Evolutionary conservation across 2,888 invertebrate species (phyloP).

Genomic region (Perdita meconis): DNA sequence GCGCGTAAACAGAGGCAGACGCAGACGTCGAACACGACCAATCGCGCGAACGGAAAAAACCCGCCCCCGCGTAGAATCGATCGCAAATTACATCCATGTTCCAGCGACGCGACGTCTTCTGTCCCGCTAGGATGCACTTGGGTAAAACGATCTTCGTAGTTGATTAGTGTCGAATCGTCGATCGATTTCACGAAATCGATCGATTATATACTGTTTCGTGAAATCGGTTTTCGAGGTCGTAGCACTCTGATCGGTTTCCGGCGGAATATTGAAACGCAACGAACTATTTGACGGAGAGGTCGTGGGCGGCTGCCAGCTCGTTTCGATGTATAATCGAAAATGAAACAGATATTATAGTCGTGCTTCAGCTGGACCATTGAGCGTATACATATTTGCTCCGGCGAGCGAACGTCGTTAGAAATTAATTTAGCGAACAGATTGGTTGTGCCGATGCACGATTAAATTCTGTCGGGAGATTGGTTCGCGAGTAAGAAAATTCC

Average conservation of each 20-base stretch:
- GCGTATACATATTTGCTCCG: slow-evolving; percentile 42
- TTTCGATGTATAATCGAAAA: slow-evolving; percentile 56
- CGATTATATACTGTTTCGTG: slow-evolving; percentile 46
- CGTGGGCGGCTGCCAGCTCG: slow-evolving; percentile 9
- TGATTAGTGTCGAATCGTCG: slow-evolving; percentile 13
- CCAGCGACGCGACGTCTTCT: slow-evolving; percentile 10
- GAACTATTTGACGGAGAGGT: slow-evolving; percentile 53
- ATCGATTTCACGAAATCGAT: slow-evolving; percentile 43
- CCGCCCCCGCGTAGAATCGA: no score
- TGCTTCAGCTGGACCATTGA: slow-evolving; percentile 28
- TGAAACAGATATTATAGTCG: slow-evolving; percentile 61
- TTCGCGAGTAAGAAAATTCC: slow-evolving; percentile 38
- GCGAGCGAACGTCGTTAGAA: slow-evolving; percentile 44
- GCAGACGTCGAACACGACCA: no score
- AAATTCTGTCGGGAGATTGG: slow-evolving; percentile 40
- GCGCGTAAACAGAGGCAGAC: no score
- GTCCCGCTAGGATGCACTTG: no score
- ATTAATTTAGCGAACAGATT: slow-evolving; percentile 59
- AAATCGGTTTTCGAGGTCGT: slow-evolving; percentile 62
- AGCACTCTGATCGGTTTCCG: slow-evolving; percentile 60
- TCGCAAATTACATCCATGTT: no score
- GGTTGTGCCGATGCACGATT: slow-evolving; percentile 51
- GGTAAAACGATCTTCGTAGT: neutral
- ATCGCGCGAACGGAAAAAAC: no score
- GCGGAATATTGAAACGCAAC: slow-evolving; percentile 66